Evolutionary conservation across 1,140 invertebrate species (phyloP), one percentile per base, ranked within the genome.

Genomic region (Drosophila pachea): DNA sequence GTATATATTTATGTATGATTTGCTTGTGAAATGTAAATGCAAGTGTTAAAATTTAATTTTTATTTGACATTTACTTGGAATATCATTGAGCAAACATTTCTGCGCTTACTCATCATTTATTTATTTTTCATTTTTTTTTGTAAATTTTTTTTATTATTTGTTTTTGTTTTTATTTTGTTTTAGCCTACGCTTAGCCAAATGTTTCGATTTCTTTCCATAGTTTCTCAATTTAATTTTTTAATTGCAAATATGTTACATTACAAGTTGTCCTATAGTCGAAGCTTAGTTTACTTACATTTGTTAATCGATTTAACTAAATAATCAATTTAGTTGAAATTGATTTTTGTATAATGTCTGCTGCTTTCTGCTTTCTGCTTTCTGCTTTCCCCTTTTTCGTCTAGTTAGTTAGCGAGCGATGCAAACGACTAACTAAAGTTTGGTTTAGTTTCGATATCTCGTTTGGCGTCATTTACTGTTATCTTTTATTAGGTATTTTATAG

Each of bases 11-110:
- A 58, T 71, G 69, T 66, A 77, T 45, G 64, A 65, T 70, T 73
- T 78, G 67, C 68, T 79, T 69, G 72, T 84, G 78, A 79, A 79
- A 83, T 83, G 79, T 83, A 83, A 82, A 82, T 82, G 78, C 78
- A 82, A 82, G 54, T 48, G 36, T 65, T 71, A 62, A 74, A 74
- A 73, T 75, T 65, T 75, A 79, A 68, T 74, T 62, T 60, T 67
- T 63, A 54, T 69, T 65, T 66, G 40, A 76, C 76, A 76, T 79
- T 84, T 79, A 69, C 64, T 60, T 76, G 66, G 70, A 84, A 75
- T 83, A 83, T 68, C 84, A 55, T 76, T 83, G 76, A 58, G 66
- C 72, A 78, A 83, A 76, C 50, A 47, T 53, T 33, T 59, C 29
- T 38, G 54, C 22, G 22, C 31, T 42, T 42, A 35, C 56, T 50